Base-by-base conservation (phyloP, 2,113 vertebrate genomes). In the Toxotes chatareus region DNA sequence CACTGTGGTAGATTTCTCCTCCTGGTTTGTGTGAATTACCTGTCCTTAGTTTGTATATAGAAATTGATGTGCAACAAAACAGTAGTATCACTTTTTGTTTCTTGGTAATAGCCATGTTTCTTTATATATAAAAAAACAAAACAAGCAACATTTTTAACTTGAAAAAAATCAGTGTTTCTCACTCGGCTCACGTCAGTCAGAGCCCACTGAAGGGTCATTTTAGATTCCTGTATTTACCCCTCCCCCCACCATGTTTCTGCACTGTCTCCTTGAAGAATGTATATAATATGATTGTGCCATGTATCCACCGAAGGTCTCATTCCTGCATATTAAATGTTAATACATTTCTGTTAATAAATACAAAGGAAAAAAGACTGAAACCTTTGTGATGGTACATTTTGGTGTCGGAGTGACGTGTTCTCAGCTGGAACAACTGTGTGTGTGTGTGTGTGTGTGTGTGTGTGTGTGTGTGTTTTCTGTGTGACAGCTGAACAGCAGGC, bases 1-100 rank as follows among this genome's bases (percentile, higher is more conserved):
- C 96, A 96, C 95, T 95, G 96, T 97, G 96, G 95, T 97, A 95
- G 95, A 73, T 89, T 88, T 90, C 92, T 89, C 94, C 93, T 91
- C 93, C 72, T 83, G 94, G 89, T 88, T 85, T 83, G 82, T 89
- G 91, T 93, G 81, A 91, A 86, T 79, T 85, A 90, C 78, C 67
- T 93, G 88, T 93, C 93, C 87, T 90, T 95, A 93, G 91, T 82
- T 78, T 94, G 95, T 97, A 96, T 92, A 96, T 96, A 96, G 94
- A 94, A 95, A 90, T 94, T 88, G 88, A 95, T 94, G 94, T 96
- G 94, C 88, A 89, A 95, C 92, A 90, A 92, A 93, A 88, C 88
- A 93, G 92, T 95, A 93, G 78, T 93, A 94, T 95, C 94, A 95
- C 94, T 77, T 83, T 88, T 92, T 96, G 91, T 94, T 93, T 94